A percentile compares a stretch with the other conserved stretches of the same genome.
Evolutionary conservation across 2,888 invertebrate genomes (phyloP).

Genomic region (Tupiocoris notatus): DNA sequence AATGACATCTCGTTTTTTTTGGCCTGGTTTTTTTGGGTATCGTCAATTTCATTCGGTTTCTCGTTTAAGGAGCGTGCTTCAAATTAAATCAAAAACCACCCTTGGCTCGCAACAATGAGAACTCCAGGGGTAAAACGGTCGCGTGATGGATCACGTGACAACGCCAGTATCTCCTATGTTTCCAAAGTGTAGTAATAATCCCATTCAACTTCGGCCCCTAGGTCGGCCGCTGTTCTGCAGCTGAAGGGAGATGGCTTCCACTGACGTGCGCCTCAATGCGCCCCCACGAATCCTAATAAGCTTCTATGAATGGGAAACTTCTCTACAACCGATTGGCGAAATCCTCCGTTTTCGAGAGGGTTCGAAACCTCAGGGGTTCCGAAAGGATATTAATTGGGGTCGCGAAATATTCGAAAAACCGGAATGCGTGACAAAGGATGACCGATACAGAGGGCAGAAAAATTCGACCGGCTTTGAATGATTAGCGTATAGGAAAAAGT

Average conservation of each 20-base stretch:
- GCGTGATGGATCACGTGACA: background rate
- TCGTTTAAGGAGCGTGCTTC: too few species aligned
- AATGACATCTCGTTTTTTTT: too few species aligned
- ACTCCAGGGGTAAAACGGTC: background rate
- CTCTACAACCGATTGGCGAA: background rate
- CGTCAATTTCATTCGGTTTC: too few species aligned
- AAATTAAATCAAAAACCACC: background rate
- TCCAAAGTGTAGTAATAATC: background rate
- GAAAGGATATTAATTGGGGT: too few species aligned
- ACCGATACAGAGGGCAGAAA: too few species aligned
- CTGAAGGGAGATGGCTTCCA: background rate
- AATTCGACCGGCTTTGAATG: too few species aligned
- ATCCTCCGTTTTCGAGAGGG: too few species aligned
- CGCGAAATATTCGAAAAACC: background rate
- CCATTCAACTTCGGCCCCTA: background rate
- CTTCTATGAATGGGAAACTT: background rate
- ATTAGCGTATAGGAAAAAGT: too few species aligned
- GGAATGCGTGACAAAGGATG: too few species aligned
- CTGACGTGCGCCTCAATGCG: background rate
- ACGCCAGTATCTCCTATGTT: background rate
- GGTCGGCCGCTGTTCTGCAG: background rate
- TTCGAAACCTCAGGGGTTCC: too few species aligned
- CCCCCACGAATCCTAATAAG: background rate
- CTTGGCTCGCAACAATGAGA: background rate
- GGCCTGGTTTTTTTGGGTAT: too few species aligned